These are phyloP conservation scores for Drosophila mercatorum DNA, from an alignment of 2,888 invertebrate species.

Conservation along the genomic window DNA sequence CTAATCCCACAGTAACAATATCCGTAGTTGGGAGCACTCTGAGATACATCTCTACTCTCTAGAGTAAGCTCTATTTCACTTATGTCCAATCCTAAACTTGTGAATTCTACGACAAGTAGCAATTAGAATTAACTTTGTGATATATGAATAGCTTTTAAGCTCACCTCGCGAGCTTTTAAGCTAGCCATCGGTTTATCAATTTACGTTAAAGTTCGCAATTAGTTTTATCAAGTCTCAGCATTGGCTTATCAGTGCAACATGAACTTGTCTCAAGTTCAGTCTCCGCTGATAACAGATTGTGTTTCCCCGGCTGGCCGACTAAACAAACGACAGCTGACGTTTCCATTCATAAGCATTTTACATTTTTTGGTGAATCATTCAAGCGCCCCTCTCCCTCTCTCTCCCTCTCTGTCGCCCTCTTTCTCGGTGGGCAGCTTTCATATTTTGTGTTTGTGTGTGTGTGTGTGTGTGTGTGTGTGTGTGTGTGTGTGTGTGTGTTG, in stretches of 20 bases:
- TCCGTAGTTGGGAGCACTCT: not conserved
- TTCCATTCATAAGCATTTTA: constrained; percentile 38
- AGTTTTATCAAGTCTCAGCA: constrained; percentile 4
- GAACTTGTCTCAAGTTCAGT: constrained; percentile 60
- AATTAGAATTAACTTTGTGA: constrained; percentile 2
- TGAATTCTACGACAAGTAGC: not conserved
- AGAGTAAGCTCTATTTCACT: not conserved
- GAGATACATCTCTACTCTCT: not conserved
- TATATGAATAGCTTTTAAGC: constrained; percentile 6
- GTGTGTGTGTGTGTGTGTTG: constrained; percentile 42
- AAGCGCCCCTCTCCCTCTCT: constrained; percentile 36
- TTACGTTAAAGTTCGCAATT: constrained; percentile 7
- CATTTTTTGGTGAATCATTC: constrained; percentile 65
- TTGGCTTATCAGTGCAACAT: constrained; percentile 35
- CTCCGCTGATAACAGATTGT: constrained; percentile 48
- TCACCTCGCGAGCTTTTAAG: constrained; percentile 13
- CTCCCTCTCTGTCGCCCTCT: constrained; percentile 16
- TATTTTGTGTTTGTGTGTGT: constrained; percentile 32
- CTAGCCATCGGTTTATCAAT: not conserved
- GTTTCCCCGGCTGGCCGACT: constrained; percentile 22
- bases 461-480: constrained; percentile 28
- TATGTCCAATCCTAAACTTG: too few species aligned
- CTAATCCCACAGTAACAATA: not conserved
- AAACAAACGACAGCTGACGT: constrained; percentile 49
- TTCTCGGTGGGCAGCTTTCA: constrained; percentile 25